These are phyloP conservation scores for Harmothoe impar DNA, from an alignment of 2,888 invertebrate species.

Conservation along the genomic window DNA sequence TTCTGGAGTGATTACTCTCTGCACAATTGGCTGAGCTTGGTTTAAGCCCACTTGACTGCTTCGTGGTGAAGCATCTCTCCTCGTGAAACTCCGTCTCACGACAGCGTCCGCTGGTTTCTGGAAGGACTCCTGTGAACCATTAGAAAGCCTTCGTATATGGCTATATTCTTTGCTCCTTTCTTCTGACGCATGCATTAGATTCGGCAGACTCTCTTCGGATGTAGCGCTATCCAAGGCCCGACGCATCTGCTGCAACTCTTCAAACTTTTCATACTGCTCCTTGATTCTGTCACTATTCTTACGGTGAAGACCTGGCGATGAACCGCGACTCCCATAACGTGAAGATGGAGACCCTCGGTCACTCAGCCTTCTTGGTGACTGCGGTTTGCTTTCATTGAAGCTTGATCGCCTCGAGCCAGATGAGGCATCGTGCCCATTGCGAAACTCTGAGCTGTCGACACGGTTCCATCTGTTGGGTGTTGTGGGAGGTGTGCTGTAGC, in stretches of 20 bases:
- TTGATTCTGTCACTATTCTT: slow-evolving; percentile 60
- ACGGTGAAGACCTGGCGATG: slow-evolving; percentile 39
- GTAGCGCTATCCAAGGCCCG: slow-evolving; percentile 65
- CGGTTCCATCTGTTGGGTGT: slow-evolving; percentile 25
- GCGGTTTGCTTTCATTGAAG: slow-evolving; percentile 43
- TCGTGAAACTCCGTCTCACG: background rate
- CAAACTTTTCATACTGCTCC: slow-evolving; percentile 67
- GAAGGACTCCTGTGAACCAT: slow-evolving; percentile 22
- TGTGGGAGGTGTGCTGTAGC: background rate
- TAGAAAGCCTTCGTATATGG: slow-evolving; percentile 27
- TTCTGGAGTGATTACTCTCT: background rate
- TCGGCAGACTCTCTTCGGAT: slow-evolving; percentile 66
- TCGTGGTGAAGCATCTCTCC: background rate
- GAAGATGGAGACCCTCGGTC: slow-evolving; percentile 43
- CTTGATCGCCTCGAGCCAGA: slow-evolving; percentile 39
- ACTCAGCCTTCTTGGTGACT: slow-evolving; percentile 30
- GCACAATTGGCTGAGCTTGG: background rate
- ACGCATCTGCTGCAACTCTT: slow-evolving; percentile 65
- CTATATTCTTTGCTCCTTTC: slow-evolving; percentile 43
- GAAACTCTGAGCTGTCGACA: slow-evolving; percentile 55
- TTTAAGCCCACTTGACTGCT: background rate
- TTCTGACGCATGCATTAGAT: slow-evolving; percentile 20
- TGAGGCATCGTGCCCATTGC: slow-evolving; percentile 51
- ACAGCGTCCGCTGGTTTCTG: background rate
- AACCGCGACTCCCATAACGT: slow-evolving; percentile 36